Conservation (phyloP, 2,888 invertebrate genomes). For the Leptinotarsa juncta region DNA sequence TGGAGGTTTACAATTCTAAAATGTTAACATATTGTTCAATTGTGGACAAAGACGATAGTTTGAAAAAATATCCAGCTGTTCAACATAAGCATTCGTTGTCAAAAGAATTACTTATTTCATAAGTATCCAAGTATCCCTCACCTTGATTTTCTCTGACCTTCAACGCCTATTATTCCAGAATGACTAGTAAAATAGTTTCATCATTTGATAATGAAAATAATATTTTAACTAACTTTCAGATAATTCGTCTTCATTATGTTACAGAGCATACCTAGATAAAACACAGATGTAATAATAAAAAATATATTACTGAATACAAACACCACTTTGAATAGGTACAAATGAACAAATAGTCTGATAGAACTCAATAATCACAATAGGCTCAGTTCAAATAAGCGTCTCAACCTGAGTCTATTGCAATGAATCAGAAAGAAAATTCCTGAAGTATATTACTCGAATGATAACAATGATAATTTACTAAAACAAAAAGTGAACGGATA, state of each 20-base stretch:
- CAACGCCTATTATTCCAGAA: too few species aligned
- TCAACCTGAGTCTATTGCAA: slow-evolving; percentile 27
- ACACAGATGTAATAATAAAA: slow-evolving; percentile 7
- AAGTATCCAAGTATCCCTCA: too few species aligned
- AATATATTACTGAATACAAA: slow-evolving; percentile 46
- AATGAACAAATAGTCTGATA: slow-evolving; percentile 40
- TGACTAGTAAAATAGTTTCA: too few species aligned
- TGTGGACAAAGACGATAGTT: too few species aligned
- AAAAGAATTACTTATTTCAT: too few species aligned
- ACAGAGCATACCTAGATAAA: background rate
- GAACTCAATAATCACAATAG: slow-evolving; percentile 28
- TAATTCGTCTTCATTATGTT: background rate
- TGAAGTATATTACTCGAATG: slow-evolving; percentile 3
- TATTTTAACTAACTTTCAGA: background rate
- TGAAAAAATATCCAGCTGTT: too few species aligned
- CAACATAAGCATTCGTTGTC: too few species aligned
- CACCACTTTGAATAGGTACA: slow-evolving; percentile 47
- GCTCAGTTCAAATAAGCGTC: slow-evolving; percentile 27
- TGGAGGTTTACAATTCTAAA: too few species aligned
- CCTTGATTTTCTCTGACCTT: too few species aligned
- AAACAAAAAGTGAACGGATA: background rate
- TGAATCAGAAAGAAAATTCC: background rate
- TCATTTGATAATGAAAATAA: too few species aligned
- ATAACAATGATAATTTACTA: slow-evolving; percentile 3
- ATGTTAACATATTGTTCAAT: too few species aligned